Percentiles rank a stretch among this genome's conserved stretches.
These are phyloP conservation scores for Phyto melanocephala DNA, from an alignment of 2,888 invertebrate genomes.

Conservation along the genomic window DNA sequence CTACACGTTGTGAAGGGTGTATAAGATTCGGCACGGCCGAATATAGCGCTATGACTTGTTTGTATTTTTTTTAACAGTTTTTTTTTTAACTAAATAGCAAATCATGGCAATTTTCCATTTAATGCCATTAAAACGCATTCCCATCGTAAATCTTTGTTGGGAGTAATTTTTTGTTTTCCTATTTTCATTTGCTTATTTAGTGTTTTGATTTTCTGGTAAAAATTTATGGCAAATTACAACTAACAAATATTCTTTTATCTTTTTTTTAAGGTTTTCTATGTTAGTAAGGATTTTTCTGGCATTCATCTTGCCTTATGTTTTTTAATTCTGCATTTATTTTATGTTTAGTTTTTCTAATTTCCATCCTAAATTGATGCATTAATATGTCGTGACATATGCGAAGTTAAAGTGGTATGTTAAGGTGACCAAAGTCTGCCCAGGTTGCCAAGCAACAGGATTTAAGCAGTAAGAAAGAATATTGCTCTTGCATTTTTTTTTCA, in stretches of 20 bases:
- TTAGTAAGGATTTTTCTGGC: constrained; percentile 8
- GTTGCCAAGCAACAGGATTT: no score
- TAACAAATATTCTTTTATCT: constrained; percentile 54
- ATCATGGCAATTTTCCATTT: constrained; percentile 68
- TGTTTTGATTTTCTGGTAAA: constrained; percentile 17
- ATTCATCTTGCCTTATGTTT: constrained; percentile 46
- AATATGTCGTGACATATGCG: constrained; percentile 58
- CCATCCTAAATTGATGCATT: constrained; percentile 55
- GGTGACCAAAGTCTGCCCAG: constrained; percentile 44
- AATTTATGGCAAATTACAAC: constrained; percentile 67
- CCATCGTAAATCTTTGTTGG: constrained; percentile 67
- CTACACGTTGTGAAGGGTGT: no score
- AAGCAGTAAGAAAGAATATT: no score
- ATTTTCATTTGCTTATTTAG: neutral
- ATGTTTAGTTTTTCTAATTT: constrained; percentile 50
- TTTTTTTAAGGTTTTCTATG: constrained; percentile 33
- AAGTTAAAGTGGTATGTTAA: neutral
- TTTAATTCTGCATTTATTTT: neutral
- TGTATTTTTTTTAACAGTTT: constrained; percentile 1
- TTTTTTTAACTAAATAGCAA: constrained; percentile 53
- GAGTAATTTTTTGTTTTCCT: constrained; percentile 8
- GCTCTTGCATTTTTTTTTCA: no score
- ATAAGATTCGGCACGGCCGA: no score
- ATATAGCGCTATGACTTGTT: no score
- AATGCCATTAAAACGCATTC: constrained; percentile 67